Evolutionary conservation across 2,888 invertebrate species (phyloP), one percentile per base, ranked within the genome.

Genomic region (Ophraella communa): DNA sequence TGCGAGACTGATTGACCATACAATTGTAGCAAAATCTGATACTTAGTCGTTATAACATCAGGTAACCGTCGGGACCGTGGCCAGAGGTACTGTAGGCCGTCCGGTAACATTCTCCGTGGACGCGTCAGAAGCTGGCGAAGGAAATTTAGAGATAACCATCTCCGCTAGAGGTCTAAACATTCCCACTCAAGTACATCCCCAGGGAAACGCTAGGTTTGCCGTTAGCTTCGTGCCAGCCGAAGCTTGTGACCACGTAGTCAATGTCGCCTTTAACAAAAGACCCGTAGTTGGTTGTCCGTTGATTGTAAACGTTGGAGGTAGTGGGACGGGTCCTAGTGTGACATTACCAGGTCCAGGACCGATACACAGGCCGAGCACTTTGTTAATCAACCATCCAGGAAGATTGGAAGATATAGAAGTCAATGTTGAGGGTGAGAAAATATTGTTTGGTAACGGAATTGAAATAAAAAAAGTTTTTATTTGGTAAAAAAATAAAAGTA

Each of bases 201-300:
- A 95, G 83, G 96, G 95, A 77, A 91, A 91, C 80, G 92, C 89
- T 47, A 88, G 94, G 78, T 99, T 98, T 84, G 92, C 95, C 69
- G 98, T 98, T 64, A 96, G 96, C 75, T 99, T 98, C 82, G 91
- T 96, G 69, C 98, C 98, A 56, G 92, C 95, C 27, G 95, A 96
- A 81, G 90, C 95, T 33, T 95, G 95, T 79, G 93, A 95, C 80
- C 98, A 98, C 84, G 89, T 94, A 66, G 95, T 98, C 74, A 96
- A 96, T 84, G 97, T 99, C 67, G 95, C 96, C 65, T 99, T 99
- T 83, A 99, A 98, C 84, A 96, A 96, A 83, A 89, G 93, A 81
- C 87, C 91, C 53, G 90, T 93, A 20, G 89, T 91, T 57, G 96
- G 95, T 66, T 96, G 96, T 80, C 96, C 96, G n/a, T 91, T 96